Conservation (phyloP, 2,888 invertebrate species). For the Nephrotoma appendiculata region DNA sequence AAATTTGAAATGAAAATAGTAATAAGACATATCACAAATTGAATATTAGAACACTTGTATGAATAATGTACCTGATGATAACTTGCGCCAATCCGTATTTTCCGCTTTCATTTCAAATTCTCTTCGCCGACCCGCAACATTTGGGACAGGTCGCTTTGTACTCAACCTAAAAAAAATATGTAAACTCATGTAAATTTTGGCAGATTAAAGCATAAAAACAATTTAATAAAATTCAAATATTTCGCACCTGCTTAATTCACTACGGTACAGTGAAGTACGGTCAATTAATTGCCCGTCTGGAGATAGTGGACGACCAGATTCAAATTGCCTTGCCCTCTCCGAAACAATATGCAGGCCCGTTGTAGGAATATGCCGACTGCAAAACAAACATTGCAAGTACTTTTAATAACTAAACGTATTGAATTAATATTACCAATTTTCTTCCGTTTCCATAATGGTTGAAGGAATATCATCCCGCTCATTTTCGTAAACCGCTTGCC, state of each 20-base stretch:
- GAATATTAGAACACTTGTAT: background rate
- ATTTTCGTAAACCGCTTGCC: background rate
- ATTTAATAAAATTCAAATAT: background rate
- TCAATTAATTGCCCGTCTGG: slow-evolving; percentile 40
- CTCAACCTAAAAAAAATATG: slow-evolving; percentile 35
- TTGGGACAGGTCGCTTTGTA: slow-evolving; percentile 53
- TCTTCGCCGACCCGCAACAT: slow-evolving; percentile 54
- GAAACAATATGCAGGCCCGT: slow-evolving; percentile 51
- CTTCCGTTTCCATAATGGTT: slow-evolving; percentile 1
- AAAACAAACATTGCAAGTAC: background rate
- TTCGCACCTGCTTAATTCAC: slow-evolving; percentile 39
- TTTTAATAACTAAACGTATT: background rate
- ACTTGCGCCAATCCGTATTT: slow-evolving; percentile 10
- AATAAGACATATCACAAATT: background rate
- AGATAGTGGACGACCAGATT: slow-evolving; percentile 43
- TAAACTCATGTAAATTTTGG: background rate
- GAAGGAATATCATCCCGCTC: background rate
- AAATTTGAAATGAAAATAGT: background rate
- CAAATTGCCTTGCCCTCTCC: slow-evolving; percentile 58
- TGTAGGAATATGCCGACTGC: slow-evolving; percentile 11
- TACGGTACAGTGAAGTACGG: slow-evolving; percentile 50
- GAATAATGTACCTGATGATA: slow-evolving; percentile 7
- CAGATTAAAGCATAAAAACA: background rate
- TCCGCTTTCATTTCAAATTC: slow-evolving; percentile 52
- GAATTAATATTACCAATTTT: slow-evolving; percentile 1